These are phyloP conservation scores for Marmota monax DNA, from an alignment of 2,113 vertebrate genomes.

Conservation along the genomic window DNA sequence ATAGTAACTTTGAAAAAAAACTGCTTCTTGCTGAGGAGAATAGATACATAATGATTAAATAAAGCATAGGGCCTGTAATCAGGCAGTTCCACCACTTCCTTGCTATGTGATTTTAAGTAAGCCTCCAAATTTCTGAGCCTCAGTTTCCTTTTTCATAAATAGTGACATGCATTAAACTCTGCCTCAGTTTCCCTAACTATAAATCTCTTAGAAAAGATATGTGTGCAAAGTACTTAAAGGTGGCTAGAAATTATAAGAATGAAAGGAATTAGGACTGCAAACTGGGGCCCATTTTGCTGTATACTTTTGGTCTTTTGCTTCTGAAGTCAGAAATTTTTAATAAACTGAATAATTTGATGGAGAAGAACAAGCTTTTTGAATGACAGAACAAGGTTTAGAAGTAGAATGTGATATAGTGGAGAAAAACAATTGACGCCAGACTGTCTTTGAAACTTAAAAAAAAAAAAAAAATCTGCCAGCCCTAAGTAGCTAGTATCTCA, in stretches of 20 bases:
- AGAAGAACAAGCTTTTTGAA: neutral
- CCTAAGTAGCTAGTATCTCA: neutral
- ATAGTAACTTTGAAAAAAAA: neutral
- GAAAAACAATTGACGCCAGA: neutral
- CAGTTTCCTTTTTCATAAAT: neutral
- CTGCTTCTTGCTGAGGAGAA: neutral
- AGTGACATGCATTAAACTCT: neutral
- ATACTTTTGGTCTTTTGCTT: constrained; percentile 41
- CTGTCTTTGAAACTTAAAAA: neutral
- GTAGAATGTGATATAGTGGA: neutral
- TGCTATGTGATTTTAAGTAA: neutral
- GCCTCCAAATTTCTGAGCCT: neutral
- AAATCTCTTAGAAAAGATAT: constrained; percentile 2
- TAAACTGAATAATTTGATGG: neutral
- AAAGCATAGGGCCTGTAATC: neutral
- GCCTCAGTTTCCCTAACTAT: neutral
- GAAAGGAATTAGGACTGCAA: neutral
- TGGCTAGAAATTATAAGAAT: neutral
- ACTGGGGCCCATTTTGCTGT: neutral
- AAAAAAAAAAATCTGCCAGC: neutral
- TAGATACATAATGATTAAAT: neutral
- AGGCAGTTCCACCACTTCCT: neutral
- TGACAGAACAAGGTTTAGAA: neutral
- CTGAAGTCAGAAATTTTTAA: neutral
- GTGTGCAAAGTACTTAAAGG: neutral